Evolutionary conservation across 2,888 invertebrate genomes (phyloP).

Genomic region (Nipponacmea schrenckii): DNA sequence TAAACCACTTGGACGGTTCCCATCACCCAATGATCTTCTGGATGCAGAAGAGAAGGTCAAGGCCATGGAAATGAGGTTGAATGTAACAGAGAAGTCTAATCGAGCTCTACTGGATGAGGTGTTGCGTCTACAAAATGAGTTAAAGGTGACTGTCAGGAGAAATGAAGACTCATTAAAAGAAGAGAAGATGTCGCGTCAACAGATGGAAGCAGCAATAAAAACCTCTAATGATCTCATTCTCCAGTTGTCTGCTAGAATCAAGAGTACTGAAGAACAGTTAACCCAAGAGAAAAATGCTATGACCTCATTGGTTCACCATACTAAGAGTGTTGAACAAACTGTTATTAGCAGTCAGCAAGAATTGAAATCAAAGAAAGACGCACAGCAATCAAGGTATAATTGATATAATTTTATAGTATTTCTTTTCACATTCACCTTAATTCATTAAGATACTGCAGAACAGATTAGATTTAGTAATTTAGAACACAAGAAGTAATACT

Average conservation of each 20-base stretch:
- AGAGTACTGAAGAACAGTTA: conserved; percentile 61
- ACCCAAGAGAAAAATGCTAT: conserved; percentile 60
- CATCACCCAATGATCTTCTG: conserved; percentile 31
- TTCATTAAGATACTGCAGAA: too few relatives aligned
- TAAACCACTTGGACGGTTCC: conserved; percentile 8
- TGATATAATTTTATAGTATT: neutral
- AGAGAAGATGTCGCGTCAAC: conserved; percentile 59
- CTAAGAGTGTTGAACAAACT: conserved; percentile 63
- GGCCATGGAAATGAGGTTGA: conserved; percentile 61
- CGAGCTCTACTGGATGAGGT: conserved; percentile 67
- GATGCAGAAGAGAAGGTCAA: conserved; percentile 55
- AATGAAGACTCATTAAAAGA: conserved; percentile 62
- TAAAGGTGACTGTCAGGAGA: conserved; percentile 50
- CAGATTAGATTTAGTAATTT: too few relatives aligned
- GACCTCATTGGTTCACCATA: conserved; percentile 57
- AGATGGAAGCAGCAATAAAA: conserved; percentile 60
- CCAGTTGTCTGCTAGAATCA: conserved; percentile 58
- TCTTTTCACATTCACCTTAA: too few relatives aligned
- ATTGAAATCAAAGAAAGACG: conserved; percentile 53
- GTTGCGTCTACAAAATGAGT: conserved; percentile 63
- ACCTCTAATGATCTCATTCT: conserved; percentile 61
- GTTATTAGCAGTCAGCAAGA: conserved; percentile 63
- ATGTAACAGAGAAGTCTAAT: conserved; percentile 66
- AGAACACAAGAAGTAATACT: too few relatives aligned
- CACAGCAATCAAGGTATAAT: conserved; percentile 50